phyloP scores from a whole-genome alignment of 23 tunicate genomes.

The Halocynthia roretzi region DNA sequence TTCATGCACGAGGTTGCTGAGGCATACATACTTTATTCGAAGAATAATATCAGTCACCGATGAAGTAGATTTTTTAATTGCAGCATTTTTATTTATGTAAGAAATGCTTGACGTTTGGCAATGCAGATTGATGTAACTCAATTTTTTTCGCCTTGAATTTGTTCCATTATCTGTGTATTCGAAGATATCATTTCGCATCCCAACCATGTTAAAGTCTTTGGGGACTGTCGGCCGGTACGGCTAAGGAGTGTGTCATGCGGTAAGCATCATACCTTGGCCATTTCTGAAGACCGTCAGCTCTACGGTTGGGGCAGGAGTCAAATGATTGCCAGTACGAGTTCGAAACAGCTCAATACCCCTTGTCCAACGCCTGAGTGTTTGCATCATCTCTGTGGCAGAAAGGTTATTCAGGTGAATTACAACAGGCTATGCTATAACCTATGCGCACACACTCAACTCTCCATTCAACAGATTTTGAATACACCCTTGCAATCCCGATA shows the following conservation, averaged over 20 bases:
- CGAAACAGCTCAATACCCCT: background rate
- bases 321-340: conserved; percentile 4
- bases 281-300: conserved; percentile 6
- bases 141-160: too few species aligned
- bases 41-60: too few species aligned
- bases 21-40: too few species aligned
- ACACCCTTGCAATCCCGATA: too few species aligned
- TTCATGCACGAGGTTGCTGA: too few species aligned
- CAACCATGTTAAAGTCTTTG: background rate
- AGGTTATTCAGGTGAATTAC: conserved; percentile 10
- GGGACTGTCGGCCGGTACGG: background rate
- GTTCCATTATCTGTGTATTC: background rate
- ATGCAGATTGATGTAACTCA: too few species aligned
- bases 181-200: conserved; percentile 12
- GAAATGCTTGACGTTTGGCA: background rate
- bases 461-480: too few species aligned
- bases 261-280: conserved; percentile 28
- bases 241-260: conserved; percentile 13
- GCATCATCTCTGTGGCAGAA: conserved; percentile 6
- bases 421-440: too few species aligned
- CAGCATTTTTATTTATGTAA: background rate
- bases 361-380: conserved; percentile 5
- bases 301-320: conserved; percentile 27
- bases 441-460: too few species aligned
- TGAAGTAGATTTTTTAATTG: too few species aligned